A percentile compares a stretch with the other conserved stretches of the same genome.
These are phyloP conservation scores for Atta cephalotes DNA, from an alignment of 1,140 invertebrate genomes.

Conservation along the genomic window DNA sequence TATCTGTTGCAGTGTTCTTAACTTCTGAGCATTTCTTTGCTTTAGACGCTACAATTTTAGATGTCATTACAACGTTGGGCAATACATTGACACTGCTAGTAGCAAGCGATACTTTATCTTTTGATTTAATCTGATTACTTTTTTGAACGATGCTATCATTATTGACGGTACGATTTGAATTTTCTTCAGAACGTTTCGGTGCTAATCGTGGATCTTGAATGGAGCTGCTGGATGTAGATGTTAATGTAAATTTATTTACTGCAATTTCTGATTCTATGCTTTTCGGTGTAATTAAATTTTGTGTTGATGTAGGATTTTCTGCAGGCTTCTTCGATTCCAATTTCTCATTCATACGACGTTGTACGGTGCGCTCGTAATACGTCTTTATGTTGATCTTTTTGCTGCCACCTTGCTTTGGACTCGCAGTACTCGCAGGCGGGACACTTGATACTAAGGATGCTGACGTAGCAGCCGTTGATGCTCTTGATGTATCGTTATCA, in stretches of 20 bases:
- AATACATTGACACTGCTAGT: background rate
- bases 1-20: background rate
- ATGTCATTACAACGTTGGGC: background rate
- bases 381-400: conserved; percentile 82
- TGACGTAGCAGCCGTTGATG: background rate
- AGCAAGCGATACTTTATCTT: background rate
- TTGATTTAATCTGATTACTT: background rate
- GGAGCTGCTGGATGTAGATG: background rate
- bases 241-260: background rate
- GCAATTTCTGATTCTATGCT: background rate
- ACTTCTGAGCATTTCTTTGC: background rate
- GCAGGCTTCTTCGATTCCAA: conserved; percentile 28
- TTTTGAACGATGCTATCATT: background rate
- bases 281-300: background rate
- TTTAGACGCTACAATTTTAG: background rate
- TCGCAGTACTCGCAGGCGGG: background rate
- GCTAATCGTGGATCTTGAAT: conserved; percentile 33
- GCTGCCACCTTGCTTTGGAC: conserved; percentile 7
- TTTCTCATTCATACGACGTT: conserved; percentile 76
- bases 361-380: conserved; percentile 80
- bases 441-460: background rate
- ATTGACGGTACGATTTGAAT: background rate
- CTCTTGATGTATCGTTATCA: background rate
- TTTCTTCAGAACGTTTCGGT: background rate
- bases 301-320: background rate